Conservation (phyloP, 2,113 vertebrate genomes). For the Scatophagus argus region DNA sequence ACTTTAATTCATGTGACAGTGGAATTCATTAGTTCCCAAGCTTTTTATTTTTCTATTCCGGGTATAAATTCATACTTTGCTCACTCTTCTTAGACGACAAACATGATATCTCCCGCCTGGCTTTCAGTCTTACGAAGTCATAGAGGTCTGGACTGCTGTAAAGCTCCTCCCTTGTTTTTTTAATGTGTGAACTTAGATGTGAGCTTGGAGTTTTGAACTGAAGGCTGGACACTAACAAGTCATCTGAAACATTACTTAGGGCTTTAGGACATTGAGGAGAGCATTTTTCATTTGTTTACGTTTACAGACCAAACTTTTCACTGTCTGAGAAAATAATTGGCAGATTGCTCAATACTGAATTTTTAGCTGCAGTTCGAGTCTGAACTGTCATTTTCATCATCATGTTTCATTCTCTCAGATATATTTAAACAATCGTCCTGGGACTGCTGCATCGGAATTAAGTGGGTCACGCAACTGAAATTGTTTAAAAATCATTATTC, state of each 20-base stretch:
- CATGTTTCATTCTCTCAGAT: conserved; percentile 9
- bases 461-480: conserved; percentile 22
- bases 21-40: background rate
- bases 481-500: conserved; percentile 17
- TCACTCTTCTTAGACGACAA: background rate
- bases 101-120: conserved; percentile 29
- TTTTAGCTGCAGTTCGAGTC: background rate
- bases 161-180: conserved; percentile 18
- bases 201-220: background rate
- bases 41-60: background rate
- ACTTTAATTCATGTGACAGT: background rate
- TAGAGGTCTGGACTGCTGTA: conserved; percentile 13
- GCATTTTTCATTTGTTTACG: background rate
- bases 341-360: background rate
- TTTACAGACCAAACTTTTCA: background rate
- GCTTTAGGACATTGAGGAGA: background rate
- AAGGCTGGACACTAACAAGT: background rate
- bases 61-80: background rate
- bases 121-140: conserved; percentile 46
- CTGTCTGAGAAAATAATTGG: background rate
- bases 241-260: background rate
- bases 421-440: conserved; percentile 1
- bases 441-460: background rate
- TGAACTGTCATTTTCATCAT: background rate
- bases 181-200: background rate